Conservation (phyloP, 2,113 vertebrate genomes). For the Mesocricetus auratus region DNA sequence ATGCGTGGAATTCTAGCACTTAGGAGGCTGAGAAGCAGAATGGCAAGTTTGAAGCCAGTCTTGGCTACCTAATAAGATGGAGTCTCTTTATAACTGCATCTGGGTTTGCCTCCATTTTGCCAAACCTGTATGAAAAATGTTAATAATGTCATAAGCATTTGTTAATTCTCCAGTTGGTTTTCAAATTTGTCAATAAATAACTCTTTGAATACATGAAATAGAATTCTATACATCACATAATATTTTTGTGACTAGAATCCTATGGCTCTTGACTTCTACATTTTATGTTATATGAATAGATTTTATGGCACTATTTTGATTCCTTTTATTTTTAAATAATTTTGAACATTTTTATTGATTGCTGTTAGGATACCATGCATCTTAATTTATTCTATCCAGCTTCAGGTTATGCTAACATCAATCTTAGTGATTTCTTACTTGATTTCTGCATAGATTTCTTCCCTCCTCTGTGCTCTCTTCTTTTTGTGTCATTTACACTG, state of each 20-base stretch:
- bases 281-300: not conserved
- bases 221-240: not conserved
- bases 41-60: not conserved
- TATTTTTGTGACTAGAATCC: not conserved
- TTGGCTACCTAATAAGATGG: not conserved
- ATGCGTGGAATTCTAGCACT: not conserved
- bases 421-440: not conserved
- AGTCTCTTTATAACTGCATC: no score
- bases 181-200: not conserved
- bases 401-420: not conserved
- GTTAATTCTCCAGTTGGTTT: slow-evolving; percentile 1
- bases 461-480: not conserved
- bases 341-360: not conserved
- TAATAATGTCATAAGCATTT: not conserved
- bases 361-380: not conserved
- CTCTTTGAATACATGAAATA: not conserved
- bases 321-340: not conserved
- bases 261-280: not conserved
- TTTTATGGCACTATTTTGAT: slow-evolving; percentile 9
- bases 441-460: not conserved
- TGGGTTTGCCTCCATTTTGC: slow-evolving; percentile 18
- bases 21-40: not conserved
- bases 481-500: not conserved
- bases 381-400: not conserved
- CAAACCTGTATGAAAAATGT: slow-evolving; percentile 7